Conservation (phyloP, 1,140 invertebrate genomes). For the Cataglyphis hispanica region DNA sequence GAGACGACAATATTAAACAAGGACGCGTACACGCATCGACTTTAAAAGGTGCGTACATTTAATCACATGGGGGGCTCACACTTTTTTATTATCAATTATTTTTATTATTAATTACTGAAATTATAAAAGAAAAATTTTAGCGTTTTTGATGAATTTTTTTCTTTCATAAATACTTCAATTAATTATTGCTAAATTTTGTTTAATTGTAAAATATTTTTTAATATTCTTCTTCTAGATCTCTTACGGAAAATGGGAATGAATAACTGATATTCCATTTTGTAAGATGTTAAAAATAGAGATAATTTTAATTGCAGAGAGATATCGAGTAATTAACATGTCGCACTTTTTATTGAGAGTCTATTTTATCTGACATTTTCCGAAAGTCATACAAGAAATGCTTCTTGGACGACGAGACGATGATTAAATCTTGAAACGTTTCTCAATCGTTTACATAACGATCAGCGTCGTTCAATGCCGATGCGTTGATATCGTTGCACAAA, state of each 20-base stretch:
- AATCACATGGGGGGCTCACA: not conserved
- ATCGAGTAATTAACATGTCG: not conserved
- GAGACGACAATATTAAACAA: slow-evolving; percentile 41
- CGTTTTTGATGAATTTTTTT: no score
- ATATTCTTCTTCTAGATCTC: not conserved
- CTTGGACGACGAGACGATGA: not conserved
- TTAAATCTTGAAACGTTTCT: slow-evolving; percentile 65
- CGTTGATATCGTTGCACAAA: slow-evolving; percentile 38
- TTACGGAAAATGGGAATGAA: not conserved
- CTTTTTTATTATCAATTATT: not conserved
- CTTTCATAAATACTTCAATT: no score
- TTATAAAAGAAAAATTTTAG: not conserved
- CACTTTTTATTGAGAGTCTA: not conserved
- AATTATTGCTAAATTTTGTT: no score
- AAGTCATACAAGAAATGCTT: slow-evolving; percentile 29
- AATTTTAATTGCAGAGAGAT: no score
- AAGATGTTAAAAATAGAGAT: no score
- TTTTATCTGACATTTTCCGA: slow-evolving; percentile 7
- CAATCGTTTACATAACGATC: slow-evolving; percentile 73
- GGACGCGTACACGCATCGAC: slow-evolving; percentile 21
- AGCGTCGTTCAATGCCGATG: slow-evolving; percentile 57
- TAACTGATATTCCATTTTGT: no score
- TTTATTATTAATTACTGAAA: not conserved
- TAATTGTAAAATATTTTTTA: not conserved
- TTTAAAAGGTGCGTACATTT: slow-evolving; percentile 15